These are phyloP conservation scores for Drosophila sp. DNA, from an alignment of 1,140 invertebrate species.

Conservation along the genomic window DNA sequence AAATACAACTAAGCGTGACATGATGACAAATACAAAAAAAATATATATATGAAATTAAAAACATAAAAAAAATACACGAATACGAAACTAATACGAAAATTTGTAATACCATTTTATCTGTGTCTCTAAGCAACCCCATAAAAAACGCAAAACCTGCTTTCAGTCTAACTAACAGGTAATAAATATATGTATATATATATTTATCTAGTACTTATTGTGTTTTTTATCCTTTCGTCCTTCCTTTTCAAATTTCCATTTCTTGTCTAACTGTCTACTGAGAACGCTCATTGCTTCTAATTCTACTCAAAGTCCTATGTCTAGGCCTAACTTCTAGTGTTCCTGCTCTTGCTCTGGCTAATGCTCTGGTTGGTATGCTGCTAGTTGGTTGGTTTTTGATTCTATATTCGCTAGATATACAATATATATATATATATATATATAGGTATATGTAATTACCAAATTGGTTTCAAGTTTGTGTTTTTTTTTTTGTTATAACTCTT, in stretches of 20 bases:
- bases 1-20: constrained; percentile 27
- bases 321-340: constrained; percentile 8
- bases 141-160: constrained; percentile 61
- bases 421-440: constrained; percentile 44
- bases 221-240: constrained; percentile 27
- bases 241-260: constrained; percentile 33
- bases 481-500: constrained; percentile 71
- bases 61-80: constrained; percentile 53
- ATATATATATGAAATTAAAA: constrained; percentile 30
- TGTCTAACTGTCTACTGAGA: constrained; percentile 33
- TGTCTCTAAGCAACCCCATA: constrained; percentile 47
- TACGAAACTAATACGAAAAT: constrained; percentile 33
- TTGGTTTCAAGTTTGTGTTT: constrained; percentile 37
- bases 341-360: constrained; percentile 34
- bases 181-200: constrained; percentile 47
- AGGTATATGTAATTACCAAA: constrained; percentile 58
- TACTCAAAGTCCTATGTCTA: constrained; percentile 5
- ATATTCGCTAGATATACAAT: constrained; percentile 70
- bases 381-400: constrained; percentile 56
- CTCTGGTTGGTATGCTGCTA: constrained; percentile 42
- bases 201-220: constrained; percentile 58
- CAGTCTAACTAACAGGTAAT: constrained; percentile 77
- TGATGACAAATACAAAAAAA: constrained; percentile 30
- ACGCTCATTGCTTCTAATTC: constrained; percentile 40
- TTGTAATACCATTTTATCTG: constrained; percentile 31